phyloP scores from a whole-genome alignment of 2,888 invertebrate species.

The Pammene aurita region DNA sequence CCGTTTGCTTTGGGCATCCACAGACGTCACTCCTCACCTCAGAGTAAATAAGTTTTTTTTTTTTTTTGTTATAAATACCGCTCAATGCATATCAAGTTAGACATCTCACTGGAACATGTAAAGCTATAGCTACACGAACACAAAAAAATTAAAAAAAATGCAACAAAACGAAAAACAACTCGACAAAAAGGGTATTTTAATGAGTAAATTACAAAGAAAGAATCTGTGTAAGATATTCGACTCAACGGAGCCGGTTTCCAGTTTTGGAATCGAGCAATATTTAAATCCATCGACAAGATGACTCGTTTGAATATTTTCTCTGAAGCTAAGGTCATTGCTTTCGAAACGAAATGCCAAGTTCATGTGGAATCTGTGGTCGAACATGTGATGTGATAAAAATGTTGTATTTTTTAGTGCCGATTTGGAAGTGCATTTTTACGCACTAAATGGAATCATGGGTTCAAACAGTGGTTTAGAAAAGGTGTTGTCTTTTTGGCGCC shows the following conservation, averaged over 20 bases:
- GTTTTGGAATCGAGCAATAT: slow-evolving; percentile 29
- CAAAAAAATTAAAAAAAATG: not conserved
- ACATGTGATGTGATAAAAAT: slow-evolving; percentile 18
- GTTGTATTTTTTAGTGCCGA: not conserved
- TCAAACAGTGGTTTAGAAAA: not conserved
- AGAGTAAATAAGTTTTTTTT: too few species aligned
- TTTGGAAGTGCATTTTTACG: not conserved
- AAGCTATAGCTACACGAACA: not conserved
- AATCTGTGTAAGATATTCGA: slow-evolving; percentile 2
- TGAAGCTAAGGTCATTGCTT: slow-evolving; percentile 45
- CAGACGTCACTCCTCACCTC: too few species aligned
- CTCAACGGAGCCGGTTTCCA: slow-evolving; percentile 32
- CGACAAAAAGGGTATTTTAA: slow-evolving; percentile 8
- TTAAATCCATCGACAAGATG: slow-evolving; percentile 32
- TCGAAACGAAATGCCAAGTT: slow-evolving; percentile 46
- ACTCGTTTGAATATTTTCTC: slow-evolving; percentile 37
- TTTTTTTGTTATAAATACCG: not conserved
- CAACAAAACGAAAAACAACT: too few species aligned
- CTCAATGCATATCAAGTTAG: not conserved
- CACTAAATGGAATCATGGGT: not conserved
- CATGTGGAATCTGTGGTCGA: slow-evolving; percentile 35
- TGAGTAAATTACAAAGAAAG: not conserved
- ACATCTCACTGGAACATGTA: not conserved
- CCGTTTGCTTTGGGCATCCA: too few species aligned
- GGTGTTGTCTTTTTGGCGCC: too few species aligned